phyloP scores from a whole-genome alignment of 37 sponge, comb jelly and placozoan species.

The Beroe forskalii region DNA sequence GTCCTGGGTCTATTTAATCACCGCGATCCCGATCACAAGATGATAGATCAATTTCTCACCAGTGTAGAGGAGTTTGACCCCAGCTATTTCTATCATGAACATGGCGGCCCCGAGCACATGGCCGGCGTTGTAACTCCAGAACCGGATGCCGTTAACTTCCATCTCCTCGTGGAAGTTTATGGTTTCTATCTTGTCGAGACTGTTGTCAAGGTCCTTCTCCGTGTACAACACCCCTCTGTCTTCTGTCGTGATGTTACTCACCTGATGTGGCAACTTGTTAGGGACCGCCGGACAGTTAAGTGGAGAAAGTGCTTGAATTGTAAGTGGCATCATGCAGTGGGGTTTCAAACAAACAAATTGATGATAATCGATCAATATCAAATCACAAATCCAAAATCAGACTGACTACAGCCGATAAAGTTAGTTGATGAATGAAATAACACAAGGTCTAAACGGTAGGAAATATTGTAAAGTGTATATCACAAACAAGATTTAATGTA shows the following conservation, averaged over 20 bases:
- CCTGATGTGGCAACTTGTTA: neutral
- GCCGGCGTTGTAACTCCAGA: conserved; percentile 95
- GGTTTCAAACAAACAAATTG: too few species aligned
- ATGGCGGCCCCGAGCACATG: conserved; percentile 99
- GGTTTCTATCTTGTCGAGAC: conserved; percentile 94
- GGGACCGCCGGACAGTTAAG: too few species aligned
- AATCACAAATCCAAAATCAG: neutral
- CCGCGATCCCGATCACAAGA: too few species aligned
- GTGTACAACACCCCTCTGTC: conserved; percentile 83
- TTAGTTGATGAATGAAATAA: too few species aligned
- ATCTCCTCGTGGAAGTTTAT: conserved; percentile 92
- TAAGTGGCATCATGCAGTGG: too few species aligned
- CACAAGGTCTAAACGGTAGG: too few species aligned
- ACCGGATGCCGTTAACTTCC: conserved; percentile 88
- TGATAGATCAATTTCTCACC: neutral
- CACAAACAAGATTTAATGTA: too few species aligned
- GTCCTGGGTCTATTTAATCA: too few species aligned
- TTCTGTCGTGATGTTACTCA: conserved; percentile 87
- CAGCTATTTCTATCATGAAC: conserved; percentile 99
- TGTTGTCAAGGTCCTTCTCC: conserved; percentile 94
- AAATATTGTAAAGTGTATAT: too few species aligned
- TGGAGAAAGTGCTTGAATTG: too few species aligned
- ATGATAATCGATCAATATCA: too few species aligned
- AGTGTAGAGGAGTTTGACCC: conserved; percentile 79
- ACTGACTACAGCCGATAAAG: too few species aligned